These are phyloP conservation scores for Sebastolobus altivelis DNA, from an alignment of 2,797 vertebrate genomes.

Conservation along the genomic window DNA sequence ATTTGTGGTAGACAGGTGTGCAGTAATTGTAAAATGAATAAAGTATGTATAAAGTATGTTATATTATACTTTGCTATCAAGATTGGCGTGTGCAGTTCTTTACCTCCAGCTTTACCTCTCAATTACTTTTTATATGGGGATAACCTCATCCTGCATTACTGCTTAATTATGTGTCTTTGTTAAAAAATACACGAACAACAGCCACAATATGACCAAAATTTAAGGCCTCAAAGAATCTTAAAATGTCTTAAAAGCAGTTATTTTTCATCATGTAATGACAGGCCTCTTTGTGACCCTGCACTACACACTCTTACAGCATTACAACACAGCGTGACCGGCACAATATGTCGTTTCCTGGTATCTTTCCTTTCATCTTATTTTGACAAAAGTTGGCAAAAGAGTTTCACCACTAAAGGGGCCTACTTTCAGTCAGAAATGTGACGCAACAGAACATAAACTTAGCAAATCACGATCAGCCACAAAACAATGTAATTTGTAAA, in stretches of 20 bases:
- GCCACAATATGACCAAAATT: constrained; percentile 43
- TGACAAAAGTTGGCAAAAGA: neutral
- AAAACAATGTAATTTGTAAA: neutral
- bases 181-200: constrained; percentile 36
- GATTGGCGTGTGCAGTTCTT: neutral
- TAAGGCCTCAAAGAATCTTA: constrained; percentile 34
- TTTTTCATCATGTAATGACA: constrained; percentile 60
- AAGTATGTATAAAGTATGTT: neutral
- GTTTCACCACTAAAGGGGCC: constrained; percentile 2
- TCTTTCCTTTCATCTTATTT: constrained; percentile 18
- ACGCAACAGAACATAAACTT: neutral
- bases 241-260: constrained; percentile 47
- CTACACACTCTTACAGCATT: constrained; percentile 10
- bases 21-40: neutral
- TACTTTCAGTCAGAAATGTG: constrained; percentile 11
- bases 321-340: neutral
- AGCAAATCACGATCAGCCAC: neutral
- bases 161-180: constrained; percentile 51
- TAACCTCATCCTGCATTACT: constrained; percentile 46
- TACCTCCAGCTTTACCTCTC: neutral
- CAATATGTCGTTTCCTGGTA: constrained; percentile 3
- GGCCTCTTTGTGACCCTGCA: constrained; percentile 22
- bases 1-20: neutral
- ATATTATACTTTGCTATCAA: neutral
- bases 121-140: constrained; percentile 16